These are phyloP conservation scores for Trichogramma evanescens DNA, from an alignment of 2,888 invertebrate species.

Conservation along the genomic window DNA sequence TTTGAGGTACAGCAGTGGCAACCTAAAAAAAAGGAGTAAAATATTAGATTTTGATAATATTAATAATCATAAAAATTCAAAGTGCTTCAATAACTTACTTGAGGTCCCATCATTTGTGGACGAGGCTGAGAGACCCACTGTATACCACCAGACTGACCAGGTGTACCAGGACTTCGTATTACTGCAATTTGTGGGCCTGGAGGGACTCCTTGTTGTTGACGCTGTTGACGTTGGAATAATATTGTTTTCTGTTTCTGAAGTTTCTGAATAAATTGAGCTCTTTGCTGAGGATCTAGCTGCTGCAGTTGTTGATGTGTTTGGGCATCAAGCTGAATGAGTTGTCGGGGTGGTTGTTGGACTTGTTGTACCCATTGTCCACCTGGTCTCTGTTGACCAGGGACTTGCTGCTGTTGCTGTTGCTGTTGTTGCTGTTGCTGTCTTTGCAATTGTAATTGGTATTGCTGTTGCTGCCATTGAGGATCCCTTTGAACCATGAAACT, in stretches of 20 bases:
- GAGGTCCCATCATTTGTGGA: slow-evolving; percentile 54
- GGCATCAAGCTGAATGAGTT: slow-evolving; percentile 74
- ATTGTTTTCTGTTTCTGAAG: slow-evolving; percentile 60
- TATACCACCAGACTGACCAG: slow-evolving; percentile 50
- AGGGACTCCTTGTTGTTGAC: slow-evolving; percentile 53
- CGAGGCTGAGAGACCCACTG: slow-evolving; percentile 66
- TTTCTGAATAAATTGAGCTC: slow-evolving; percentile 73
- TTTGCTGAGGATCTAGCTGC: slow-evolving; percentile 72
- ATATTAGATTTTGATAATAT: not conserved
- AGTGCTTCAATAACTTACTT: slow-evolving; percentile 38
- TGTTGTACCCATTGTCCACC: slow-evolving; percentile 51
- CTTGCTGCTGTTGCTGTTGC: slow-evolving; percentile 43
- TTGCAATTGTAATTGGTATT: slow-evolving; percentile 52
- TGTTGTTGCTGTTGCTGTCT: slow-evolving; percentile 49
- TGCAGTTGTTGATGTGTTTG: slow-evolving; percentile 78
- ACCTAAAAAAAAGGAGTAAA: slow-evolving; percentile 18
- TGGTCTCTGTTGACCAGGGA: slow-evolving; percentile 38
- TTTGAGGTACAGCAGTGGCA: slow-evolving; percentile 35
- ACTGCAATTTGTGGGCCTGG: slow-evolving; percentile 61
- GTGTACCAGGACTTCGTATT: slow-evolving; percentile 62
- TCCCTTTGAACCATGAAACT: slow-evolving; percentile 51
- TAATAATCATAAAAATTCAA: not conserved
- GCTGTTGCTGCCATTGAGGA: slow-evolving; percentile 56
- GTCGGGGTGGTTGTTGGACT: slow-evolving; percentile 54
- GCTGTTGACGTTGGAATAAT: slow-evolving; percentile 52